Evolutionary conservation across 1,140 invertebrate species (phyloP).

Genomic region (Cydia amplana): DNA sequence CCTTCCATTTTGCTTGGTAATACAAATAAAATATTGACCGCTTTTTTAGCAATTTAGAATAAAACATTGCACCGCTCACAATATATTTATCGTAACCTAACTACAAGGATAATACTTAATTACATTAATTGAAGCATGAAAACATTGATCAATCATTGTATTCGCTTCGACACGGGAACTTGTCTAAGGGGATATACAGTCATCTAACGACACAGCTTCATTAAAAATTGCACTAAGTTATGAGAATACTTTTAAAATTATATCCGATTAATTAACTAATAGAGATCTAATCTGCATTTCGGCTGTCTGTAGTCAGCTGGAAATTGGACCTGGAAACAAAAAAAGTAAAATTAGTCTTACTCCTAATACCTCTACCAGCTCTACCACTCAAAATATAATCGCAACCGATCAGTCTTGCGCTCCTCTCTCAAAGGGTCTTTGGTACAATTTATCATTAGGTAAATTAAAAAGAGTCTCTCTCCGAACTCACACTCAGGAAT

Average conservation of each 20-base stretch:
- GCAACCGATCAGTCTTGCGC: too few species aligned
- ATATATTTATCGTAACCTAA: constrained; percentile 28
- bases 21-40: neutral
- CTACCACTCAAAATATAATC: neutral
- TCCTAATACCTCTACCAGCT: neutral
- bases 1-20: neutral
- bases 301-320: constrained; percentile 39
- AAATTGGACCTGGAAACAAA: constrained; percentile 47
- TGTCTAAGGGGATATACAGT: constrained; percentile 40
- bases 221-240: constrained; percentile 56
- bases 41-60: neutral
- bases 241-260: constrained; percentile 53
- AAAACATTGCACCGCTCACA: constrained; percentile 11
- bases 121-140: constrained; percentile 21
- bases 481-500: too few species aligned
- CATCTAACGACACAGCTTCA: constrained; percentile 46
- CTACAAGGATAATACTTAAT: constrained; percentile 27
- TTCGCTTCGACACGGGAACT: constrained; percentile 5
- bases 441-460: too few species aligned
- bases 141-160: constrained; percentile 25
- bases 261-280: constrained; percentile 57
- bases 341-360: constrained; percentile 18
- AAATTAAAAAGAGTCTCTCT: too few species aligned
- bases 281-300: constrained; percentile 68
- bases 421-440: too few species aligned